These are phyloP conservation scores for Hermetia illucens DNA, from an alignment of 1,140 invertebrate species.

Conservation along the genomic window DNA sequence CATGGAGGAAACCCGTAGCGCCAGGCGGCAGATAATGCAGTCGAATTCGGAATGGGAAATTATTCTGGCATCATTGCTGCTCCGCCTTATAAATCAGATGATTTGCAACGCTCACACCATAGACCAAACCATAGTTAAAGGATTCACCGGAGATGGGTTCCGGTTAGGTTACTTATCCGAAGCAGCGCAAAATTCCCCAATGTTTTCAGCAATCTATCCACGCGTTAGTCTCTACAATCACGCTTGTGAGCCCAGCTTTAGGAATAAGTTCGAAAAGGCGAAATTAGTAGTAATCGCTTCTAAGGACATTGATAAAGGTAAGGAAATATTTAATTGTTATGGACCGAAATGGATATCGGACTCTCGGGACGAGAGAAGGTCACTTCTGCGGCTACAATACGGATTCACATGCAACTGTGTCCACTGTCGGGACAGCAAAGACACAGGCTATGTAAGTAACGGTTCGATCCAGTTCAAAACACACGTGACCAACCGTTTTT, in stretches of 20 bases:
- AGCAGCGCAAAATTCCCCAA: background rate
- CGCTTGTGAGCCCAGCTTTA: conserved; percentile 4
- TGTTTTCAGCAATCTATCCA: conserved; percentile 7
- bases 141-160: background rate
- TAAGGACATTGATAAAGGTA: conserved; percentile 17
- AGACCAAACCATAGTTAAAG: background rate
- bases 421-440: background rate
- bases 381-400: conserved; percentile 15
- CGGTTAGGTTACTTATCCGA: background rate
- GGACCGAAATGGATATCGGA: conserved; percentile 19
- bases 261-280: conserved; percentile 2
- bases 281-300: conserved; percentile 10
- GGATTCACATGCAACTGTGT: conserved; percentile 24
- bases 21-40: background rate
- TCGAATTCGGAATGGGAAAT: background rate
- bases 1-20: too few relatives aligned
- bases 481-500: too few relatives aligned
- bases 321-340: conserved; percentile 29
- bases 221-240: conserved; percentile 5
- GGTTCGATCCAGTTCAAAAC: too few relatives aligned
- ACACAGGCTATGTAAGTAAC: too few relatives aligned
- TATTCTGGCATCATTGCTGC: background rate
- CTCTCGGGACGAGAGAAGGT: conserved; percentile 14
- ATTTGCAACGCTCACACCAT: background rate
- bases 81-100: conserved; percentile 6